A percentile compares a stretch with the other conserved stretches of the same genome.
Evolutionary conservation across 1,140 invertebrate species (phyloP).

Genomic region (Akabosia matsudoensis): DNA sequence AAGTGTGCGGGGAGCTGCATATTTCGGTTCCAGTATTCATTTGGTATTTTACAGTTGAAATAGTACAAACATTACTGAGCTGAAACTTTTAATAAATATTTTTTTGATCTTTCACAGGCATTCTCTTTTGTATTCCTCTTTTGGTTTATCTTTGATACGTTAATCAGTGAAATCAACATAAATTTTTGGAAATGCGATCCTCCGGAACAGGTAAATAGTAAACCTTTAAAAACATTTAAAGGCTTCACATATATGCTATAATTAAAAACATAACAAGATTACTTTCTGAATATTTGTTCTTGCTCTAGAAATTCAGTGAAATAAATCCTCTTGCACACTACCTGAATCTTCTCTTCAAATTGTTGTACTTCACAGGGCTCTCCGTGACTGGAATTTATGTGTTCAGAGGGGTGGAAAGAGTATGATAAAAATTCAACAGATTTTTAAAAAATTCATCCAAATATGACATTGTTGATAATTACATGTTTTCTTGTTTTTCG

Average conservation of each 20-base stretch:
- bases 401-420: slow-evolving; percentile 32
- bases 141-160: slow-evolving; percentile 31
- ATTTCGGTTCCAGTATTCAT: slow-evolving; percentile 33
- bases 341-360: slow-evolving; percentile 27
- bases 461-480: neutral
- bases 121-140: slow-evolving; percentile 26
- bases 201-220: slow-evolving; percentile 2
- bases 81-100: slow-evolving; percentile 4
- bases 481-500: neutral
- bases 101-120: neutral
- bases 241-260: neutral
- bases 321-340: slow-evolving; percentile 22
- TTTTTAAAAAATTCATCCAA: neutral
- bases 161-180: slow-evolving; percentile 24
- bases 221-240: neutral
- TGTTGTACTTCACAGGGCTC: slow-evolving; percentile 23
- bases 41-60: slow-evolving; percentile 11
- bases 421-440: slow-evolving; percentile 3
- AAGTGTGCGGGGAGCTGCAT: slow-evolving; percentile 24
- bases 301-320: slow-evolving; percentile 20
- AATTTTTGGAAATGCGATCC: slow-evolving; percentile 29
- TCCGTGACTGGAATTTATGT: slow-evolving; percentile 29
- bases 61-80: neutral
- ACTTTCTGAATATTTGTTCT: too few relatives aligned
- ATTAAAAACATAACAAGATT: neutral